Conservation (phyloP, 2,113 vertebrate species). For the Picathartes gymnocephalus region DNA sequence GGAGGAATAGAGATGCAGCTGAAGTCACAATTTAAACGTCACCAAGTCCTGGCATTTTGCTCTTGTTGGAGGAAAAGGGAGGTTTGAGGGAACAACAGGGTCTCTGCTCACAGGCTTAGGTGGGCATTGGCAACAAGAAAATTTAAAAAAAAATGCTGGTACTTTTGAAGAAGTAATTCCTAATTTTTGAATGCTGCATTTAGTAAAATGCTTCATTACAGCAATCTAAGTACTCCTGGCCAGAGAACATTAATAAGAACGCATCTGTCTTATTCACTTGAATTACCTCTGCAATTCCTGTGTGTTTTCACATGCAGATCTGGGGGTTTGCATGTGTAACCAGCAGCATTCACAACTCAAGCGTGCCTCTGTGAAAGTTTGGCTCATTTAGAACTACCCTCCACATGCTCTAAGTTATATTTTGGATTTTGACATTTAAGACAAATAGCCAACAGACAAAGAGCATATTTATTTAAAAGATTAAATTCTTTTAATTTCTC, state of each 20-base stretch:
- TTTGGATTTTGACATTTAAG: slow-evolving; percentile 12
- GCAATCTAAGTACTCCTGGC: neutral
- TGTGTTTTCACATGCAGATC: neutral
- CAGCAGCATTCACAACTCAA: neutral
- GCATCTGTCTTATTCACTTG: neutral
- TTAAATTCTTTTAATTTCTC: slow-evolving; percentile 44
- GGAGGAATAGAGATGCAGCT: neutral
- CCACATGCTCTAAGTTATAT: neutral
- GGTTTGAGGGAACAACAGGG: neutral
- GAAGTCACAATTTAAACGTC: neutral
- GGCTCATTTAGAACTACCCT: slow-evolving; percentile 10
- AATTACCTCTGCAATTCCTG: neutral
- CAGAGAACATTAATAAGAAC: neutral
- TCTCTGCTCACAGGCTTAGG: neutral
- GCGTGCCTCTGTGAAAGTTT: neutral
- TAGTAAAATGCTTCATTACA: neutral
- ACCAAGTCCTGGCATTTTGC: neutral
- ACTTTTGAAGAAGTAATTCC: neutral
- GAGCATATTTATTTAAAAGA: neutral
- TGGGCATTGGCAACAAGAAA: neutral
- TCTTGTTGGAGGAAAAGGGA: neutral
- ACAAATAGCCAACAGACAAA: neutral
- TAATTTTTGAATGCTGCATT: neutral
- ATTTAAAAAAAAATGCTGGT: neutral
- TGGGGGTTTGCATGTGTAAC: neutral